Conservation (phyloP, 2,888 invertebrate genomes). For the Lottia scabra region DNA sequence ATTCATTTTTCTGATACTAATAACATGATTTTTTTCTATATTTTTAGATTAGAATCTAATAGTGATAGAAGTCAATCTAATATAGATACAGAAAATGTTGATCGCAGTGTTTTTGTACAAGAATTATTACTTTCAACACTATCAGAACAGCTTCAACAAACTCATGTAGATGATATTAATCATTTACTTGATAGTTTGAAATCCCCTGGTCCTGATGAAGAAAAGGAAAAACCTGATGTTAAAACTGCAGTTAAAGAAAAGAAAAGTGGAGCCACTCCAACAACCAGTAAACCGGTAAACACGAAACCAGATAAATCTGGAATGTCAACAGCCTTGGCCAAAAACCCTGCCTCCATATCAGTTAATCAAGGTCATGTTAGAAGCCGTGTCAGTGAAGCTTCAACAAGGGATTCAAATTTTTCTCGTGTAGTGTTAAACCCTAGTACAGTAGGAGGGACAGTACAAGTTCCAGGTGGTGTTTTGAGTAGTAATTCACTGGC, state of each 20-base stretch:
- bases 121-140: slow-evolving; percentile 78
- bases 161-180: slow-evolving; percentile 38
- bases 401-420: not conserved
- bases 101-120: slow-evolving; percentile 79
- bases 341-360: slow-evolving; percentile 8
- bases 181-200: slow-evolving; percentile 35
- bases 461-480: slow-evolving; percentile 32
- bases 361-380: not conserved
- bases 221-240: slow-evolving; percentile 18
- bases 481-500: slow-evolving; percentile 16
- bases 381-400: slow-evolving; percentile 6
- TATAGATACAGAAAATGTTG: slow-evolving; percentile 69
- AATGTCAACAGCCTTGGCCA: slow-evolving; percentile 13
- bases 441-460: slow-evolving; percentile 26
- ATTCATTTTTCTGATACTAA: not conserved
- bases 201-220: slow-evolving; percentile 32
- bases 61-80: slow-evolving; percentile 29
- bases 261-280: slow-evolving; percentile 20
- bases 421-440: slow-evolving; percentile 25
- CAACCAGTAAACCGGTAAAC: slow-evolving; percentile 8
- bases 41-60: not conserved
- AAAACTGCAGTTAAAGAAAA: slow-evolving; percentile 21
- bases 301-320: slow-evolving; percentile 15
- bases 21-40: not conserved
- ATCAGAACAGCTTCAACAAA: slow-evolving; percentile 65